These are phyloP conservation scores for Microcaecilia unicolor DNA, from an alignment of 2,797 vertebrate genomes.

Conservation along the genomic window DNA sequence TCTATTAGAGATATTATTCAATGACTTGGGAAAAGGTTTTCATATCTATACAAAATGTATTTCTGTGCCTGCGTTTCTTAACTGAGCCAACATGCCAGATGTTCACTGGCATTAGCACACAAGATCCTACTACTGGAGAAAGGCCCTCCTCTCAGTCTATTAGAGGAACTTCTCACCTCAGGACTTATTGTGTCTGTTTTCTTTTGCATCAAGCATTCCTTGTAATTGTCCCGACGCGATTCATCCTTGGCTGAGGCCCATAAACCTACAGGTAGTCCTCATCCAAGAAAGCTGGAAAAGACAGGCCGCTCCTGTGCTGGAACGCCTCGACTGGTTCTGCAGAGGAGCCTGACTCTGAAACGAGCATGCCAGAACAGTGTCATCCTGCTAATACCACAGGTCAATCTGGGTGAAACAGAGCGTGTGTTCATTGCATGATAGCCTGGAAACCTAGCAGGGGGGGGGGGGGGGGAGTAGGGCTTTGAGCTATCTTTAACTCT, in stretches of 20 bases:
- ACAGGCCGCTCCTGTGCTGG: no score
- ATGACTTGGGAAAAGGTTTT: no score
- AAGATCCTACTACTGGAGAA: no score
- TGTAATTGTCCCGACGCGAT: slow-evolving; percentile 22
- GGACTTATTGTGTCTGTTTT: accelerated
- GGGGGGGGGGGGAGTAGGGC: background rate
- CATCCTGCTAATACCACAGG: slow-evolving; percentile 53
- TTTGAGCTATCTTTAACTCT: background rate
- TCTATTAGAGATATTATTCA: no score
- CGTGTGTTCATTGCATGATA: slow-evolving; percentile 49
- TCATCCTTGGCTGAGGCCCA: slow-evolving; percentile 22
- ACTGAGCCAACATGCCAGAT: no score
- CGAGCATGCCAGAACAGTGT: slow-evolving; percentile 50
- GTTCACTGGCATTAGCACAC: no score
- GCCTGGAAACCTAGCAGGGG: slow-evolving; percentile 40
- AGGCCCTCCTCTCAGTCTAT: background rate
- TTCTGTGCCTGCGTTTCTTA: background rate
- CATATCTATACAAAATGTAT: no score
- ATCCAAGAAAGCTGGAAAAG: background rate
- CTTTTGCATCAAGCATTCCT: background rate
- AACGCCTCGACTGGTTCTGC: slow-evolving; percentile 36
- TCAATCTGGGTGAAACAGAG: slow-evolving; percentile 62
- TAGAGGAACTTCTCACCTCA: accelerated
- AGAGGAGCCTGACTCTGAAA: slow-evolving; percentile 30
- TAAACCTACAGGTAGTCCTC: slow-evolving; percentile 25